Evolutionary conservation across 2,113 vertebrate genomes (phyloP).

Genomic region (Rhizomys pruinosus): DNA sequence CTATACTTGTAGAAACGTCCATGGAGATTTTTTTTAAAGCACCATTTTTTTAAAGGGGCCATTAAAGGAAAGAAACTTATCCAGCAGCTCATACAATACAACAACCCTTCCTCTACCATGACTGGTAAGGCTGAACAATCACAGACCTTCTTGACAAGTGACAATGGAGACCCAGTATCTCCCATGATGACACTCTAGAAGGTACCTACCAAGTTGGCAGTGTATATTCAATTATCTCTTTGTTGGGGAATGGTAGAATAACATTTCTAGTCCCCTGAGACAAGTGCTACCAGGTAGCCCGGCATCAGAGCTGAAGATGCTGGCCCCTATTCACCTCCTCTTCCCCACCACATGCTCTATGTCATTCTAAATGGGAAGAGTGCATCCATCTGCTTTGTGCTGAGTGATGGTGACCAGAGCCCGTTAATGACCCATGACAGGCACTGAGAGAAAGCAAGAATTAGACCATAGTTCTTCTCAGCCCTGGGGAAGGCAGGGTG

Average conservation of each 20-base stretch:
- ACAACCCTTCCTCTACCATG: background rate
- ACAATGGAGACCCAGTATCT: background rate
- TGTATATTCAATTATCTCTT: background rate
- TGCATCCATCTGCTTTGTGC: background rate
- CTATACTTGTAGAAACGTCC: slow-evolving; percentile 5
- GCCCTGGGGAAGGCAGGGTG: background rate
- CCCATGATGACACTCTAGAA: background rate
- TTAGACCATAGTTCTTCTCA: background rate
- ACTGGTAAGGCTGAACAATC: background rate
- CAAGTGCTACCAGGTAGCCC: background rate
- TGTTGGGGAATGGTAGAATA: background rate
- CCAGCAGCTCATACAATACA: background rate
- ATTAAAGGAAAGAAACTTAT: background rate
- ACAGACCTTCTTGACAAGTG: background rate
- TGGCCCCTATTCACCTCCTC: background rate
- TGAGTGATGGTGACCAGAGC: background rate
- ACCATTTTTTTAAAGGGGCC: background rate
- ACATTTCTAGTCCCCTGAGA: background rate
- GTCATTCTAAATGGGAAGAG: background rate
- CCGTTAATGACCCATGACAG: background rate
- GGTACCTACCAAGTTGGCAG: background rate
- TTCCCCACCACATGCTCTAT: background rate
- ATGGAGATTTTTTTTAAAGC: background rate
- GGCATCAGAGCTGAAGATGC: background rate
- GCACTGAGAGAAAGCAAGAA: background rate